Conservation (phyloP, 1,140 invertebrate genomes). For the Reticulitermes speratus region DNA sequence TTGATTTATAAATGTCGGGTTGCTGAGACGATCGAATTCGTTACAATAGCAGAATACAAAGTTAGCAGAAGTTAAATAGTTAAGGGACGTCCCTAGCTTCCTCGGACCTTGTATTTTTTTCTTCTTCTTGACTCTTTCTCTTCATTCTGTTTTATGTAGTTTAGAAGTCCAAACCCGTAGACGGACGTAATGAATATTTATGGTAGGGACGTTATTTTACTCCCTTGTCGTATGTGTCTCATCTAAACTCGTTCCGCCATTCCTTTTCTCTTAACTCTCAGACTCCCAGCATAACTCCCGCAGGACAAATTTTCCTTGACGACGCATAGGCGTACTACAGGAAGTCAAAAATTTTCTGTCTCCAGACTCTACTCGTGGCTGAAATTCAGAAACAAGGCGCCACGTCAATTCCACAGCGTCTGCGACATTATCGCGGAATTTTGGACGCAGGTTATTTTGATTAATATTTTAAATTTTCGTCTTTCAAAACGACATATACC, state of each 20-base stretch:
- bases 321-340: not conserved
- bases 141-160: slow-evolving; percentile 10
- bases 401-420: too few relatives aligned
- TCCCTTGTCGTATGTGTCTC: slow-evolving; percentile 4
- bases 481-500: too few relatives aligned
- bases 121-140: not conserved
- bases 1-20: not conserved
- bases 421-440: too few relatives aligned
- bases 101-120: not conserved
- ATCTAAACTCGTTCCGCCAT: slow-evolving; percentile 14
- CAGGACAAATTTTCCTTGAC: slow-evolving; percentile 1
- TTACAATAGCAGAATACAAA: not conserved
- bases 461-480: too few relatives aligned
- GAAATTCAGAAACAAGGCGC: too few relatives aligned
- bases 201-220: not conserved
- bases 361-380: too few relatives aligned
- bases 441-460: too few relatives aligned
- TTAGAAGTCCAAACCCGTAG: slow-evolving; percentile 14
- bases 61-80: not conserved
- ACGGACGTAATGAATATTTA: slow-evolving; percentile 15
- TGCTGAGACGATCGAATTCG: not conserved
- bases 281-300: slow-evolving; percentile 9
- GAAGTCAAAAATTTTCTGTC: not conserved
- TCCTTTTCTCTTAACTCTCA: not conserved
- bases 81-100: not conserved